A percentile compares a stretch with the other conserved stretches of the same genome.
These are phyloP conservation scores for Nemoura dubitans DNA, from an alignment of 2,888 invertebrate species.

Conservation along the genomic window DNA sequence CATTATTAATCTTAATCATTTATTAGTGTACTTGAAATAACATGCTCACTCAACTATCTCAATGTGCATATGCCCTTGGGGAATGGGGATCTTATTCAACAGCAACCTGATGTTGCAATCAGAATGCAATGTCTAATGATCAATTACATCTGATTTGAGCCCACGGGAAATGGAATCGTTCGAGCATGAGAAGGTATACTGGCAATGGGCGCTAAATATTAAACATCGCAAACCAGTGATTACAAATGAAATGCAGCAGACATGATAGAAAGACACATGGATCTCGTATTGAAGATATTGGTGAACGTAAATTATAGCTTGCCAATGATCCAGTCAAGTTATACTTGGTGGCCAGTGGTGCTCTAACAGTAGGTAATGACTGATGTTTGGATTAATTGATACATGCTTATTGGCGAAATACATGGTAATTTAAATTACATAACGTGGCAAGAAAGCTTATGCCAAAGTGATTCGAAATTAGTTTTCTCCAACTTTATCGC, in stretches of 20 bases:
- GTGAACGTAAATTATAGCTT: background rate
- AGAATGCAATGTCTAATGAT: background rate
- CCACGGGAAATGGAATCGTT: background rate
- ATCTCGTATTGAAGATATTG: background rate
- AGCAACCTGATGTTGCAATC: background rate
- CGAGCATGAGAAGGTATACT: background rate
- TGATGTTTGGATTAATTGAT: too few species aligned
- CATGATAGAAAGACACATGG: too few species aligned
- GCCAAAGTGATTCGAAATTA: too few species aligned
- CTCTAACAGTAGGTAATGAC: too few species aligned
- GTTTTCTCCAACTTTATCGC: too few species aligned
- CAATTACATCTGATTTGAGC: background rate
- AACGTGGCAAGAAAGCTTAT: too few species aligned
- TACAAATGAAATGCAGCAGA: background rate
- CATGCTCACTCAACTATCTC: background rate
- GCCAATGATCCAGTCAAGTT: too few species aligned
- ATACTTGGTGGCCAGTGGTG: too few species aligned
- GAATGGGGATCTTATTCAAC: constrained; percentile 1
- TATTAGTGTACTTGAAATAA: background rate
- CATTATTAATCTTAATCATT: constrained; percentile 7
- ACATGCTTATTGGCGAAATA: too few species aligned
- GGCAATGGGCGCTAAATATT: background rate
- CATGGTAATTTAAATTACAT: too few species aligned
- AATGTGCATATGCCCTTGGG: background rate
- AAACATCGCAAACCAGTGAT: background rate